Evolutionary conservation across 2,113 vertebrate species (phyloP), one percentile per base, ranked within the genome.

Genomic region (Gymnarchus niloticus): DNA sequence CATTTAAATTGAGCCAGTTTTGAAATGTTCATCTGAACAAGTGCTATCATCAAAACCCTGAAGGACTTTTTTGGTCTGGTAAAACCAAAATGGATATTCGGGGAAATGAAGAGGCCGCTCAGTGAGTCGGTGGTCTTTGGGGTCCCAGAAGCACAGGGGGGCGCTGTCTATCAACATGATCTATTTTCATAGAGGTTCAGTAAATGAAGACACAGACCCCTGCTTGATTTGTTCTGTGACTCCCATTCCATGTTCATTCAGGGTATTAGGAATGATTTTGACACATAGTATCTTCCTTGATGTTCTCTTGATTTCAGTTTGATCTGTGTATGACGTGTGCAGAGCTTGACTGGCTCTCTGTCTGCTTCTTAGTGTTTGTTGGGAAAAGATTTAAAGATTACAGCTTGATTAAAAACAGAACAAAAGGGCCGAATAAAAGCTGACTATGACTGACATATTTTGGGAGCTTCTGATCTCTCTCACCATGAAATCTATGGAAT

Each of bases 161-260:
- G 88, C 92, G 44, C 56, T 94, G 52, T 93, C 94, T 0, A 91
- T 94, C 80, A 94, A 95, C 88, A 95, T 95, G 94, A 95, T 95
- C 19, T n/a, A n/a, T n/a, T n/a, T n/a, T n/a, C n/a, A n/a, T n/a
- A n/a, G n/a, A n/a, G n/a, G n/a, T n/a, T n/a, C n/a, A n/a, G n/a
- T n/a, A n/a, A n/a, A n/a, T n/a, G n/a, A n/a, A n/a, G n/a, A n/a
- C n/a, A n/a, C n/a, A n/a, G n/a, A n/a, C n/a, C n/a, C n/a, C n/a
- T n/a, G n/a, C n/a, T n/a, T n/a, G n/a, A n/a, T 21, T 1, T 17
- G 9, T 57, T 57, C 56, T 57, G 56, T 57, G 2, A 57, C 8
- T 57, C 2, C 56, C 12, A 57, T 21, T 10, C 23, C 54, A 56
- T 6, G 6, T 6, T 57, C 23, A 17, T 57, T 57, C 56, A 57